Percentiles rank a stretch among this genome's conserved stretches.
Conservation (phyloP, 2,888 invertebrate species). For the Melanostoma mellinum region DNA sequence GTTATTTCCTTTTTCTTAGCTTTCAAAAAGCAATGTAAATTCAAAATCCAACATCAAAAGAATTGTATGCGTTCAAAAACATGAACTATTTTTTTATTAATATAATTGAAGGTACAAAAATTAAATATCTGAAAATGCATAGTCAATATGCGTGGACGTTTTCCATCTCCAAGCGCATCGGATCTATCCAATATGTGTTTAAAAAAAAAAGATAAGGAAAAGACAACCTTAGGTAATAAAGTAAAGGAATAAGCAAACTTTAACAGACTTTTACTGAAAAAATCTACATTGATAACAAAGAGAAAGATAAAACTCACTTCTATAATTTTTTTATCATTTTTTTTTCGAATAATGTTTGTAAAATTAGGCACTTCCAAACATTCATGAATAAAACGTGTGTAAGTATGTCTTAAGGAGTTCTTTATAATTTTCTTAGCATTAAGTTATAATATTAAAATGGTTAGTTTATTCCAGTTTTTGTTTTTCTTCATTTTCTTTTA, state of each 20-base stretch:
- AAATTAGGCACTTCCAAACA: constrained; percentile 63
- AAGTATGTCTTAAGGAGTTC: constrained; percentile 15
- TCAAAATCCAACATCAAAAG: constrained; percentile 10
- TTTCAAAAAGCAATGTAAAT: background rate
- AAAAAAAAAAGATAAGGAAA: constrained; percentile 31
- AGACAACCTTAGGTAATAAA: constrained; percentile 39
- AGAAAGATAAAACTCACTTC: constrained; percentile 6
- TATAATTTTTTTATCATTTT: background rate
- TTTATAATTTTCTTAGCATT: constrained; percentile 44
- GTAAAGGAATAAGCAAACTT: constrained; percentile 1
- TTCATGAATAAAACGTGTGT: constrained; percentile 40
- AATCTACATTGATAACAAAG: constrained; percentile 26
- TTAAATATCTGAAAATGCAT: constrained; percentile 61
- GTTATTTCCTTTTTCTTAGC: no score
- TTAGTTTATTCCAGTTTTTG: constrained; percentile 17
- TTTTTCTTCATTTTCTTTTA: constrained; percentile 43
- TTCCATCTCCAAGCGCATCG: constrained; percentile 39
- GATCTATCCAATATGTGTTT: constrained; percentile 39
- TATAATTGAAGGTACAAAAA: constrained; percentile 56
- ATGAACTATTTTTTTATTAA: constrained; percentile 48
- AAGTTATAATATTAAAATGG: constrained; percentile 47
- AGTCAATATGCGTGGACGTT: constrained; percentile 57
- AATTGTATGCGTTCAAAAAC: constrained; percentile 45
- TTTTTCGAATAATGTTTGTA: constrained; percentile 19
- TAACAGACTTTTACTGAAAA: constrained; percentile 18